A percentile compares a stretch with the other conserved stretches of the same genome.
Evolutionary conservation across 35 echinoderm and acorn worm genomes (phyloP).

Genomic region (Holothuria glaberrima): DNA sequence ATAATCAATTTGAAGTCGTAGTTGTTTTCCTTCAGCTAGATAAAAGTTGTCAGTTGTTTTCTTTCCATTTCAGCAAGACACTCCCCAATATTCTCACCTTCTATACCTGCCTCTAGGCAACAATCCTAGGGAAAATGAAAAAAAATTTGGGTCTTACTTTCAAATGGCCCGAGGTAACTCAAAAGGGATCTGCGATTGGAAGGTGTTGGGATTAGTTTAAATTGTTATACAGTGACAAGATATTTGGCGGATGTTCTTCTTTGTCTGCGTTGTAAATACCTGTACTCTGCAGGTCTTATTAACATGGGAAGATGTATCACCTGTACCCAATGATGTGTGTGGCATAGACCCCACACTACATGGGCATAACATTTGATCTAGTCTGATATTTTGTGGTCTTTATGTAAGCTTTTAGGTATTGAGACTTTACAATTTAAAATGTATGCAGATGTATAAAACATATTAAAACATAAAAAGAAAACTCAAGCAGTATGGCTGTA

Average conservation of each 20-base stretch:
- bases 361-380: too few species aligned
- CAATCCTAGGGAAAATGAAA: constrained; percentile 41
- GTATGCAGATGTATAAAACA: too few species aligned
- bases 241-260: constrained; percentile 7
- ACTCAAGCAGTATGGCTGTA: too few species aligned
- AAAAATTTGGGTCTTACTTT: constrained; percentile 48
- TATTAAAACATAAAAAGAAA: too few species aligned
- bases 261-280: constrained; percentile 48
- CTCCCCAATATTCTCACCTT: constrained; percentile 38
- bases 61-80: constrained; percentile 58
- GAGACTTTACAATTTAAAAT: too few species aligned
- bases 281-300: constrained; percentile 50
- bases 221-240: constrained; percentile 56
- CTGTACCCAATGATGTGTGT: not conserved
- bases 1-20: constrained; percentile 59
- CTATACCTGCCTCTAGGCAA: constrained; percentile 25
- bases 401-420: too few species aligned
- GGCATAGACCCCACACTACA: too few species aligned
- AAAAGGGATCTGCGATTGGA: constrained; percentile 20
- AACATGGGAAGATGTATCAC: not conserved
- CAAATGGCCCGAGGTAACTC: constrained; percentile 45
- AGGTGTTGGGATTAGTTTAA: constrained; percentile 58
- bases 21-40: constrained; percentile 61
- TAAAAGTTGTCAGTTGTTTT: constrained; percentile 63
- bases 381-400: too few species aligned